Conservation (phyloP, 2,113 vertebrate genomes). For the Bujurquina vittata region DNA sequence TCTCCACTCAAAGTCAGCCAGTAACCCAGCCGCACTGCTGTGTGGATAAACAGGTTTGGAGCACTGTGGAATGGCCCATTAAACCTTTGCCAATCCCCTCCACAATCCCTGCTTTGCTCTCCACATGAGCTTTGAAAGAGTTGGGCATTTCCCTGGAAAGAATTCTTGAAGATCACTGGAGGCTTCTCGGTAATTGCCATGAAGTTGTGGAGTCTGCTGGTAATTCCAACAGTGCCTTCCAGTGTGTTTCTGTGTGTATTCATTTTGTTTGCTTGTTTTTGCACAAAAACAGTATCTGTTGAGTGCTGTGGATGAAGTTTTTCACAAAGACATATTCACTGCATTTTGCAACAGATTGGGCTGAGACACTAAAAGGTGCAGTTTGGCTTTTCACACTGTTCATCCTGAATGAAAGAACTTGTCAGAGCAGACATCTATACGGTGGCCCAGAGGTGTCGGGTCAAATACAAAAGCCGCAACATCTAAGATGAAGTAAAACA, state of each 20-base stretch:
- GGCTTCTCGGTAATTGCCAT: neutral
- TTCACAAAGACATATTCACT: neutral
- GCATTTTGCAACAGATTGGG: neutral
- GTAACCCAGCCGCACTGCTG: conserved; percentile 34
- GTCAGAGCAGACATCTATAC: neutral
- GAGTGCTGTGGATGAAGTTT: neutral
- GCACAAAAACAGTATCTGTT: neutral
- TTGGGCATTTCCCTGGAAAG: conserved; percentile 13
- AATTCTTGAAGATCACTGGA: neutral
- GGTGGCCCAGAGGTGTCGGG: no score
- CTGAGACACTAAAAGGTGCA: neutral
- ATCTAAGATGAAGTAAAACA: neutral
- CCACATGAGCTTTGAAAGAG: conserved; percentile 15
- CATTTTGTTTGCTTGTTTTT: neutral
- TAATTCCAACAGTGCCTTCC: no score
- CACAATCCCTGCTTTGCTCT: conserved; percentile 23
- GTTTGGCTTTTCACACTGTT: neutral
- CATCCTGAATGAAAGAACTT: neutral
- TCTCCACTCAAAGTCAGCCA: conserved; percentile 17
- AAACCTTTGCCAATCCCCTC: conserved; percentile 32
- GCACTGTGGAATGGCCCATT: neutral
- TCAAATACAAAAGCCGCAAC: no score
- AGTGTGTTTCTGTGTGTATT: neutral
- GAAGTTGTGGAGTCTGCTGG: neutral
- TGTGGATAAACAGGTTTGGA: conserved; percentile 42